A percentile compares a stretch with the other conserved stretches of the same genome.
These are phyloP conservation scores for Myanophis thanlyinensis DNA, from an alignment of 2,113 vertebrate genomes.

Conservation along the genomic window DNA sequence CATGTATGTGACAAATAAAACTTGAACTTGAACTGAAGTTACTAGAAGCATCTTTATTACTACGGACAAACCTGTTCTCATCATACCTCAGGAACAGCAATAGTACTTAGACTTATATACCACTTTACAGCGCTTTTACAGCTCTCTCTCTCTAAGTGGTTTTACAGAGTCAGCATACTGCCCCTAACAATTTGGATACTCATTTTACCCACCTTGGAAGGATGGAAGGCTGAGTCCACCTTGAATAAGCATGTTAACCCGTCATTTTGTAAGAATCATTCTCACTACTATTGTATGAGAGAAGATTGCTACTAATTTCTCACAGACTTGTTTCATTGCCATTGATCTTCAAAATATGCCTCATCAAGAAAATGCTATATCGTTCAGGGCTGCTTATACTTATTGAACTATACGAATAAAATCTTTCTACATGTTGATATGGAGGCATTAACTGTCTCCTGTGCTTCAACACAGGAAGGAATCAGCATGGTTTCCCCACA, in stretches of 20 bases:
- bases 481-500: neutral
- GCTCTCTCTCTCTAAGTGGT: too few species aligned
- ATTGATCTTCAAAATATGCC: slow-evolving; percentile 25
- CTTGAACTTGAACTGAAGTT: too few species aligned
- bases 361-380: slow-evolving; percentile 15
- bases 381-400: slow-evolving; percentile 19
- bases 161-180: too few species aligned
- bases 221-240: too few species aligned
- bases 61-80: slow-evolving; percentile 10
- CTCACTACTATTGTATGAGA: slow-evolving; percentile 37
- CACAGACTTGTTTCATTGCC: slow-evolving; percentile 33
- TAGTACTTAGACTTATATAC: too few species aligned
- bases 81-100: slow-evolving; percentile 47
- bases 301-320: slow-evolving; percentile 43
- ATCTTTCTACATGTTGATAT: slow-evolving; percentile 34
- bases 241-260: slow-evolving; percentile 34
- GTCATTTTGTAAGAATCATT: slow-evolving; percentile 42
- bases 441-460: slow-evolving; percentile 31
- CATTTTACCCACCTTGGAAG: too few species aligned
- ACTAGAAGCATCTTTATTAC: slow-evolving; percentile 45
- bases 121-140: too few species aligned
- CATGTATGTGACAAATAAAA: too few species aligned
- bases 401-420: slow-evolving; percentile 19
- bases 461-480: slow-evolving; percentile 2
- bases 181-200: too few species aligned